Base-by-base conservation (phyloP, 1,140 invertebrate species). In the Lordiphosa collinella region DNA sequence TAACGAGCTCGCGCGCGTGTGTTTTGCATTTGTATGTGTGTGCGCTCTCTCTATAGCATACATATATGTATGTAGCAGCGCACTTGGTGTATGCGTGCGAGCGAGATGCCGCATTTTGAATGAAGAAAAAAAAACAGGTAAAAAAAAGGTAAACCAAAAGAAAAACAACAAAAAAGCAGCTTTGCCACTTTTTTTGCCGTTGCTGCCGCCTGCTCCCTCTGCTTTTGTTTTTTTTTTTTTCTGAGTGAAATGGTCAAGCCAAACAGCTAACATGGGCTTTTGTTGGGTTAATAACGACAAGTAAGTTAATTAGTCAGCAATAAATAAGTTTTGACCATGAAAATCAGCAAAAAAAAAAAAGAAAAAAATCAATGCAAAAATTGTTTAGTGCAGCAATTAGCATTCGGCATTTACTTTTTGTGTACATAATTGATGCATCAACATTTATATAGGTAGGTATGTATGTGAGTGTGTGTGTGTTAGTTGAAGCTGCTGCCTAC, bases 141-240 rank as follows among this genome's bases (percentile, higher is more conserved):
- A 69, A 79, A 55, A 41, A 76, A 74, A 74, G 60, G 65, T 62
- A 75, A 70, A 16, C 76, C 65, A 73, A 75, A 75, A 66, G 67
- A 73, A 66, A 55, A 71, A 60, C 60, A 76, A 46, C 71, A 72
- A 74, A 72, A 22, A 79, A 82, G 76, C 61, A 70, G 76, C 75
- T 79, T 82, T 79, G 72, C 72, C 67, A 78, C 73, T 78, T 76
- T 76, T 66, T 63, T 36, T 52, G 49, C 31, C 44, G 11, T 13
- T 38, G 49, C 10, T 65, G 50, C 46, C 13, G n/a, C n/a, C n/a
- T 35, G 31, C 46, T 8, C 55, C 14, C 16, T 14, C 47, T 35
- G 38, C n/a, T 40, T 18, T 59, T 32, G 34, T 58, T 63, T 62
- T 63, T 62, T 55, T 49, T 22, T 38, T 36, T 59, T 55, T 47